A percentile compares a stretch with the other conserved stretches of the same genome.
Conservation (phyloP, 2,797 vertebrate species). For the Tauraco hartlaubi region DNA sequence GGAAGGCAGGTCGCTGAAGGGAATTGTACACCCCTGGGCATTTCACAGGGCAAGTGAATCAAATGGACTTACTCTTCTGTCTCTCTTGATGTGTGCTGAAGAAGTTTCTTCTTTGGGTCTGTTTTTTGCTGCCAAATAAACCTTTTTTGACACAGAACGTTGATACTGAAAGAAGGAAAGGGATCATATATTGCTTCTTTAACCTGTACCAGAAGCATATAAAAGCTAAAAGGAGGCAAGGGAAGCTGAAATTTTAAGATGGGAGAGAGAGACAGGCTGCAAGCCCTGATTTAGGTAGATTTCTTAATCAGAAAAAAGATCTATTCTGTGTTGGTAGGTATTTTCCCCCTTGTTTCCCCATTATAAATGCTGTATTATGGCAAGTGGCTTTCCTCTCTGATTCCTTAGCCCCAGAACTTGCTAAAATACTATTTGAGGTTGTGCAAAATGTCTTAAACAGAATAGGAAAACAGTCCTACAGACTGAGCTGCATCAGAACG, state of each 20-base stretch:
- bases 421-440: not conserved
- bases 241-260: not conserved
- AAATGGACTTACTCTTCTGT: not conserved
- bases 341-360: not conserved
- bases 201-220: not conserved
- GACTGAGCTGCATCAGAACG: not conserved
- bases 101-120: not conserved
- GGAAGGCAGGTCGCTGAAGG: not conserved
- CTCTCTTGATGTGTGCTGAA: not conserved
- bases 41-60: not conserved
- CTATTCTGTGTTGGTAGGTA: fast-evolving
- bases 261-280: not conserved
- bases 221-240: not conserved
- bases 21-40: not conserved
- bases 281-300: not conserved
- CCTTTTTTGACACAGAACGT: not conserved
- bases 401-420: not conserved
- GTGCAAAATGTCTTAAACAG: not conserved
- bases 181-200: not conserved
- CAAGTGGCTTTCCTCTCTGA: not conserved
- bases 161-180: not conserved
- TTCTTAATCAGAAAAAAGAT: not conserved
- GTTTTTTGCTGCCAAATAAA: not conserved
- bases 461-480: not conserved
- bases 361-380: not conserved